Base-by-base conservation (phyloP, 2,888 invertebrate species). In the Byasa hedistus region DNA sequence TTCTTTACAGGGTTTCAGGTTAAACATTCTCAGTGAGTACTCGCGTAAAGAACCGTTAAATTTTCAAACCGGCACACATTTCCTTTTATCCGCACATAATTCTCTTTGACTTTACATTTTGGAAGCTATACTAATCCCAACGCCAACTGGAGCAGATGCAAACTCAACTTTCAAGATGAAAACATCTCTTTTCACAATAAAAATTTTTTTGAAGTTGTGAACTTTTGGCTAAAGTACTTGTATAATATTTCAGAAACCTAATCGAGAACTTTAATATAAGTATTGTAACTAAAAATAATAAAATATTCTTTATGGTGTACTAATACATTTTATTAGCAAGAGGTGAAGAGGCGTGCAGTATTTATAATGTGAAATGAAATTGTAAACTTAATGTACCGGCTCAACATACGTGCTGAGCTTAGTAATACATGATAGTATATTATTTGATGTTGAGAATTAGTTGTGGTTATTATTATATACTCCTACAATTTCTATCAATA, bases 1-100 rank as follows among this genome's bases (percentile, higher is more conserved):
- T 56, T 51, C 61, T 61, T 65, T 65, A 57, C 36, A 51, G 57
- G 17, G 61, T 61, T 65, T 65, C 27, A 65, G 56, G 57, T 57
- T 36, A 52, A 19, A 61, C 51, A 21, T 21, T 61, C 39, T 23
- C 24, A 44, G 32, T 19, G 51, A 56, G 55, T 60, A 23, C 65
- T 65, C 23, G 55, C 60, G 56, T 54, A 59, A 61, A 65, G 65
- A 57, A 65, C 48, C 51, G 61, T 36, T 36, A 61, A 56, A 36
- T 57, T 57, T 57, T 57, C 24, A n/a, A 61, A 52, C 56, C 57
- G 57, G 51, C 57, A 32, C 21, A 44, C 56, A 32, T 59, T 64
- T 59, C 36, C 44, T 44, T 64, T 54, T 64, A 55, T 59, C 36
- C 52, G 21, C 52, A 59, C 52, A 19, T 58, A n/a, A 57, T 57